Percentiles rank a stretch among this genome's conserved stretches.
Conservation (phyloP, 2,797 vertebrate genomes). For the Chaetophractus vellerosus region DNA sequence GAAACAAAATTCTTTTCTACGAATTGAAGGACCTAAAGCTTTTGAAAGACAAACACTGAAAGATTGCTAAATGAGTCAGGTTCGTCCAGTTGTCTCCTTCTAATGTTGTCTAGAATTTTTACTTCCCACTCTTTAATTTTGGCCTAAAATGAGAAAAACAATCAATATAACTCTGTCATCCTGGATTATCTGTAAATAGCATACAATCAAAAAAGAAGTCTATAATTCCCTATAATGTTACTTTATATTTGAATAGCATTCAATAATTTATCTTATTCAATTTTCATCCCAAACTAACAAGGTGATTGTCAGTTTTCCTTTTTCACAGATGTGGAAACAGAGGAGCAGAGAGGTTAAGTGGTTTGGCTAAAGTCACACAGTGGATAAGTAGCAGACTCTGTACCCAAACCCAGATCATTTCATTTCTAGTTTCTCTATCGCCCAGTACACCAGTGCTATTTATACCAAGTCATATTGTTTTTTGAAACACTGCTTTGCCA, state of each 20-base stretch:
- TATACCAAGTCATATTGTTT: background rate
- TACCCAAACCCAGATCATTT: background rate
- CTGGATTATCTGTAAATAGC: background rate
- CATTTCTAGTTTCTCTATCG: background rate
- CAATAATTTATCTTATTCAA: background rate
- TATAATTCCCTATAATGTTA: background rate
- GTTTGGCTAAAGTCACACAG: background rate
- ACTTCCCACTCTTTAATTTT: conserved; percentile 11
- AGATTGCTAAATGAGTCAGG: background rate
- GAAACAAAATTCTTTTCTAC: background rate
- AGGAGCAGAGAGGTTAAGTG: background rate
- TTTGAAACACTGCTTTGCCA: conserved; percentile 31
- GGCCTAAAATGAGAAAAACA: background rate
- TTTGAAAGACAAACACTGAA: background rate
- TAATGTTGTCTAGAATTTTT: background rate
- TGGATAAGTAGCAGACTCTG: background rate
- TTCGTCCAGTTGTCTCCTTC: background rate
- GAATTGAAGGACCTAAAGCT: background rate
- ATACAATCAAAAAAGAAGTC: background rate
- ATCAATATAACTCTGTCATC: background rate
- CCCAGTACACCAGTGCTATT: background rate
- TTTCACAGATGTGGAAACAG: background rate
- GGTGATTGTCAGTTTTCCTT: background rate
- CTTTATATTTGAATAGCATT: background rate
- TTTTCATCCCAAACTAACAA: background rate